Base-by-base conservation (phyloP, 2,888 invertebrate genomes). In the Acanthosepion esculentum region DNA sequence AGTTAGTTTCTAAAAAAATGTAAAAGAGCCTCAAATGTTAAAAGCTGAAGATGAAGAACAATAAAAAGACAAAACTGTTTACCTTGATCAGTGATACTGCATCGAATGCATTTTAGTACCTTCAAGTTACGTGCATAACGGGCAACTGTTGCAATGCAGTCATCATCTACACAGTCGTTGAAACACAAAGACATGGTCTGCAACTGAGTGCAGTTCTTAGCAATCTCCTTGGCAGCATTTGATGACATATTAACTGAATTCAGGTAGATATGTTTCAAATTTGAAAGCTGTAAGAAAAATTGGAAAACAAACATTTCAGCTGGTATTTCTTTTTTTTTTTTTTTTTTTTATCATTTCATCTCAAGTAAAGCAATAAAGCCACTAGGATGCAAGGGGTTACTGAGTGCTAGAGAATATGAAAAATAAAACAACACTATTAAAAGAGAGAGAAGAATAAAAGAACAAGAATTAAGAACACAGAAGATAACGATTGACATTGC, bases 221-320 rank as follows among this genome's bases (percentile, higher is more conserved):
- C 92, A 92, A 92, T 50, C 50, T 92, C 92, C 41, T 92, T 92
- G 48, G 92, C 92, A 29, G 92, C 50, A 6, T 48, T 92, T 26
- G 92, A 92, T 48, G 92, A 48, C 92, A 92, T 92, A 50, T 92
- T 92, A 29, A 92, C 92, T 15, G 92, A 92, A 92, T 92, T 92
- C 48, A 92, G 6, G n/a, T 92, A 92, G 20, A 92, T 29, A 20
- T 92, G 92, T 33, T 92, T 92, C 92, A 78, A 78, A n/a, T 78
- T 78, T 8, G 78, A 78, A n/a, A 78, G 78, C 78, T 78, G 78
- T 10, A 78, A 78, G 20, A 10, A 10, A 78, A 78, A 78, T 8
- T 29, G 0, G n/a, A 78, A 78, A 78, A 29, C 15, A 55, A 41
- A 41, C 41, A 41, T 41, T 41, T 41, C 41, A 41, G 41, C 41